phyloP scores from a whole-genome alignment of 2,113 vertebrate genomes.

The Oophaga pumilio region DNA sequence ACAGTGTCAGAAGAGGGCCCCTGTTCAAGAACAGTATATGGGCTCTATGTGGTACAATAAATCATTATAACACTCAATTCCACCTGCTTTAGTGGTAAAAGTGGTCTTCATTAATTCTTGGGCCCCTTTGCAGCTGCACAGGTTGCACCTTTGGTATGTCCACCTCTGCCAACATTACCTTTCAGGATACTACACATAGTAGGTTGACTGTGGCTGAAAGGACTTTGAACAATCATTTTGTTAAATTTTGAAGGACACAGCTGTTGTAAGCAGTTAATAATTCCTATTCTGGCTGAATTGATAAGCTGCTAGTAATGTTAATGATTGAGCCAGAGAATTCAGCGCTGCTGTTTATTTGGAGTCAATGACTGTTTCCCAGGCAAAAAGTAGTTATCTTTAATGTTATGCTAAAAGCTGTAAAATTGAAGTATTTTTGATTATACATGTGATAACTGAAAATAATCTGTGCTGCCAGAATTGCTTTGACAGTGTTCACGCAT shows the following conservation, averaged over 20 bases:
- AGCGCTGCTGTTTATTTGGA: slow-evolving; percentile 39
- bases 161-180: no score
- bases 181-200: neutral
- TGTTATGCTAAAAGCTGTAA: neutral
- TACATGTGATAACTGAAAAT: neutral
- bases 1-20: no score
- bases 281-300: neutral
- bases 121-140: no score
- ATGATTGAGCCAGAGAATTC: slow-evolving; percentile 41
- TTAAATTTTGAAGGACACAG: slow-evolving; percentile 2
- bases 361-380: slow-evolving; percentile 18
- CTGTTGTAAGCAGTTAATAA: neutral
- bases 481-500: neutral
- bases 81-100: no score
- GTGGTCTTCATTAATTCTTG: no score
- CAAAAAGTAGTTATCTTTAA: neutral
- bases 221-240: slow-evolving; percentile 12
- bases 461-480: neutral
- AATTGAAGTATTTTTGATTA: neutral
- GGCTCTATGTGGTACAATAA: no score
- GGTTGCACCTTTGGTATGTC: no score
- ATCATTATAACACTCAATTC: no score
- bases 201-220: neutral
- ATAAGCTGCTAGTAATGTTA: slow-evolving; percentile 20
- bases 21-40: no score